Evolutionary conservation across 2,113 vertebrate genomes (phyloP), one percentile per base, ranked within the genome.

Genomic region (Grallaria varia): DNA sequence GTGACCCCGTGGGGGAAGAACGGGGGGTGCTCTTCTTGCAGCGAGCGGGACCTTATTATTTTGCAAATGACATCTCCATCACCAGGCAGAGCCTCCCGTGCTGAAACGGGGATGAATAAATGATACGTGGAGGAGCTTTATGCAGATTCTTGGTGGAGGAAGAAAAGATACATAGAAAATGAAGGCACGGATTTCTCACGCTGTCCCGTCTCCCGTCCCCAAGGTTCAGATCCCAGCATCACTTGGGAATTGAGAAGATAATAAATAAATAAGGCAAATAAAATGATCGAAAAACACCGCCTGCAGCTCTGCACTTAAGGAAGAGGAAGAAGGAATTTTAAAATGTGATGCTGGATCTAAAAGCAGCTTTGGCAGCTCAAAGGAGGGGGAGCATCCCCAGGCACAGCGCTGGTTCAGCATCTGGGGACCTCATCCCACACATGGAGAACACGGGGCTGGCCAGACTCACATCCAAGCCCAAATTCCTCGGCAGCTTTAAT

Each of bases 51-150:
- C 55, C 45, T 93, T 95, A 87, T 97, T 96, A 96, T 94, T 96
- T 94, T 94, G 95, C 95, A 96, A 96, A 97, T 94, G 94, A 94
- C 74, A 96, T 94, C 92, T 98, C 94, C 73, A 60, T 96, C 49
- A 39, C 33, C 19, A 78, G 84, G 49, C 64, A 85, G 56, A 86
- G 82, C 74, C 49, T 89, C 88, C 82, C 40, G 2, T 1, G 27
- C 83, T 74, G 83, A 95, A 94, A 90, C 20, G 86, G 39, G 12
- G 74, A 95, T 92, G 91, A 96, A 94, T 96, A 90, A 95, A 84
- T 79, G 95, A 92, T 93, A 95, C 3, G 21, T 47, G 71, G 90
- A 94, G 94, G 85, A 95, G 91, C 44, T 85, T 75, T 66, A 60
- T 75, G 60, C 28, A 79, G 82, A 84, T 86, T 60, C 79, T 76